phyloP scores from a whole-genome alignment of 1,140 invertebrate genomes.

The Pogonus chalceus region DNA sequence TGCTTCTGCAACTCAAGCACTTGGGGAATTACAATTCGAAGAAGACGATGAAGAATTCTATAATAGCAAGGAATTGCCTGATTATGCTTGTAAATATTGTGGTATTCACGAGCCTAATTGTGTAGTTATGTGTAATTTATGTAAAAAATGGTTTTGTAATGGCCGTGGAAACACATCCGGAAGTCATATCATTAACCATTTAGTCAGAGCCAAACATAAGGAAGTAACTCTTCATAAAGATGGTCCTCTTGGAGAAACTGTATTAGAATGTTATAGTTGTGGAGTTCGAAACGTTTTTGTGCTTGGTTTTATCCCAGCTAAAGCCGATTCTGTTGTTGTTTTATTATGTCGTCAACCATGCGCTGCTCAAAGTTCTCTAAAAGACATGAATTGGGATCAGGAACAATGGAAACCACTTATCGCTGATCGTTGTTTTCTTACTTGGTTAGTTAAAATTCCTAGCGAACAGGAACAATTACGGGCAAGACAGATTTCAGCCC shows the following conservation, averaged over 20 bases:
- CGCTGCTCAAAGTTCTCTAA: conserved; percentile 80
- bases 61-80: conserved; percentile 78
- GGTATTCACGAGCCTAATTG: conserved; percentile 96
- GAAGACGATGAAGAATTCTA: conserved; percentile 87
- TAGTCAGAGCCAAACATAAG: conserved; percentile 93
- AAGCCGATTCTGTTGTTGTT: conserved; percentile 98
- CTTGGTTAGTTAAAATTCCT: conserved; percentile 95
- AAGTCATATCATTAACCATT: conserved; percentile 97
- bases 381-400: conserved; percentile 98
- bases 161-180: conserved; percentile 95
- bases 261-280: conserved; percentile 98
- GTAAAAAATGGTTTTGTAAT: conserved; percentile 99
- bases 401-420: conserved; percentile 98
- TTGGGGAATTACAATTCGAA: conserved; percentile 78
- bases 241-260: conserved; percentile 93
- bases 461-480: conserved; percentile 91
- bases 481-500: conserved; percentile 88
- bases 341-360: conserved; percentile 94
- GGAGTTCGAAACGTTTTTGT: conserved; percentile 96
- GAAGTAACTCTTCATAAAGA: conserved; percentile 97
- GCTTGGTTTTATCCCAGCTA: conserved; percentile 97
- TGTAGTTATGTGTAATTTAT: conserved; percentile 96
- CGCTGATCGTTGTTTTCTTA: conserved; percentile 87
- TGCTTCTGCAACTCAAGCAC: conserved; percentile 56
- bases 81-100: conserved; percentile 97